phyloP scores from a whole-genome alignment of 35 echinoderm and acorn worm species.

The Ophiothrix spiculata region DNA sequence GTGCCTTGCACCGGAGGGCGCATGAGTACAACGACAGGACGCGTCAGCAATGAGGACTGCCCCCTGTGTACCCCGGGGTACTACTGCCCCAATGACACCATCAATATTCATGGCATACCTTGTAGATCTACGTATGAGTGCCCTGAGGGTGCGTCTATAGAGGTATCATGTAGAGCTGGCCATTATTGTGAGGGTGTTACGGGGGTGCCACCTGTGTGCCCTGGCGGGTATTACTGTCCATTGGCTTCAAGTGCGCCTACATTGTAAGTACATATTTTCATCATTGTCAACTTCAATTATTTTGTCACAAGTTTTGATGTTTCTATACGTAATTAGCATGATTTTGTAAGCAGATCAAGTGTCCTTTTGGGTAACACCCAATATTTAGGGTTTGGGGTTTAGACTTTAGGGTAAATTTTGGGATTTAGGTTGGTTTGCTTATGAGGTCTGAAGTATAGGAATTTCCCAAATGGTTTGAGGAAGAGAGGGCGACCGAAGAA shows the following conservation, averaged over 20 bases:
- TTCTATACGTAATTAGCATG: no score
- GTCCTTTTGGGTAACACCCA: no score
- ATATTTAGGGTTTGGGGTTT: no score
- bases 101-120: constrained; percentile 92
- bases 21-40: constrained; percentile 79
- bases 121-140: constrained; percentile 87
- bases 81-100: constrained; percentile 95
- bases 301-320: no score
- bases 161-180: constrained; percentile 75
- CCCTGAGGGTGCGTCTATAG: constrained; percentile 89
- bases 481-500: no score
- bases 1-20: constrained; percentile 91
- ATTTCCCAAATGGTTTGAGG: no score
- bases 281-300: no score
- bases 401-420: no score
- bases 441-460: no score
- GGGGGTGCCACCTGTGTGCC: constrained; percentile 80
- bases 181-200: constrained; percentile 96
- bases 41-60: constrained; percentile 97
- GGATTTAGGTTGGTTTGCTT: no score
- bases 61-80: constrained; percentile 94
- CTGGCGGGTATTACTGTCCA: constrained; percentile 95
- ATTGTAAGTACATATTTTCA: constrained; percentile 47
- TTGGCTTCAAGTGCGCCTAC: constrained; percentile 71
- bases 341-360: no score